These are phyloP conservation scores for Piscicola geometra DNA, from an alignment of 2,888 invertebrate species.

Conservation along the genomic window DNA sequence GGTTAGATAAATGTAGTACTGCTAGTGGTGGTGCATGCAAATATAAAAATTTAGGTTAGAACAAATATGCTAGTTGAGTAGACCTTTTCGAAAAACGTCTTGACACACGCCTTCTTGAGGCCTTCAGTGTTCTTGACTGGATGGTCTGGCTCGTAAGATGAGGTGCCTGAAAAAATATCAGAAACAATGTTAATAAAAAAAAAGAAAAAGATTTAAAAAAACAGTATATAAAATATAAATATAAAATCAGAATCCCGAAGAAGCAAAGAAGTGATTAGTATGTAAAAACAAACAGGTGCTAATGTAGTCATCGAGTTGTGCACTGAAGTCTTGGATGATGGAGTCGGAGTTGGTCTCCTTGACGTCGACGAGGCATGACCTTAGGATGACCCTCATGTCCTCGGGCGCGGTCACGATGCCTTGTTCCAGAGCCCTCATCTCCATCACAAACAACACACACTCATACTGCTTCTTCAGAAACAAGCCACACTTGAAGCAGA, in stretches of 20 bases:
- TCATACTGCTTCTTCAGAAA: slow-evolving; percentile 45
- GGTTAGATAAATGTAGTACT: no score
- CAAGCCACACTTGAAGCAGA: slow-evolving; percentile 58
- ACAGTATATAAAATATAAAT: background rate
- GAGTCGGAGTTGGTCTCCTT: slow-evolving; percentile 19
- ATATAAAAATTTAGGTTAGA: no score
- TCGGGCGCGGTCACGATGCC: slow-evolving; percentile 46
- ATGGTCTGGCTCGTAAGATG: background rate
- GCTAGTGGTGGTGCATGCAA: no score
- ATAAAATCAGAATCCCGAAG: background rate
- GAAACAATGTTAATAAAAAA: no score
- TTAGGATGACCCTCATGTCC: slow-evolving; percentile 44
- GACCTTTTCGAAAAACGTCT: background rate
- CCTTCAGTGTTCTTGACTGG: slow-evolving; percentile 9
- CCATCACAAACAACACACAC: slow-evolving; percentile 63
- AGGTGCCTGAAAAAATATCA: background rate
- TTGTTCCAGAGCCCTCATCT: slow-evolving; percentile 67
- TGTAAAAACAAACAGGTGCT: background rate
- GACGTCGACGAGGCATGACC: slow-evolving; percentile 39
- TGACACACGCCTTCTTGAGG: slow-evolving; percentile 6
- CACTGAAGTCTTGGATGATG: background rate
- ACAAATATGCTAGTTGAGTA: no score
- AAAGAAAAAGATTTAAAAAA: background rate
- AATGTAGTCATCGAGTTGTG: slow-evolving; percentile 25
- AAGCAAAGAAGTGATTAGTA: no score